These are phyloP conservation scores for Lypha dubia DNA, from an alignment of 2,888 invertebrate genomes.

Conservation along the genomic window DNA sequence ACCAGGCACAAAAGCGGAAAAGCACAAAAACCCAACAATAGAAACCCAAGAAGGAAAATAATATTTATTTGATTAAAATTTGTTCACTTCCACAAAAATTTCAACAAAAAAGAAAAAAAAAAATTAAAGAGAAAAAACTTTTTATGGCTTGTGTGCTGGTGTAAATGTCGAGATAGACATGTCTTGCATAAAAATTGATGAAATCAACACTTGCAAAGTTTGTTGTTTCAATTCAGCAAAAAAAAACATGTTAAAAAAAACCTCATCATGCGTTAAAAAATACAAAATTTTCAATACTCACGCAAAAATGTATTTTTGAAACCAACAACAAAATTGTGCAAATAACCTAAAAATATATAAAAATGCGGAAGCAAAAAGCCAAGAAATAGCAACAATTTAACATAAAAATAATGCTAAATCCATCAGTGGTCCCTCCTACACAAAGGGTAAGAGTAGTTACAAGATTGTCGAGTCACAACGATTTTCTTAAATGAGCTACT, in stretches of 20 bases:
- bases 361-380: slow-evolving; percentile 12
- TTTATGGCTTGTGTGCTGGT: slow-evolving; percentile 47
- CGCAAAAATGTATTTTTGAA: slow-evolving; percentile 1
- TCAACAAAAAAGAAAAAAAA: slow-evolving; percentile 23
- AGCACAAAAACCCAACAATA: slow-evolving; percentile 15
- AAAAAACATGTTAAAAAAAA: slow-evolving; percentile 37
- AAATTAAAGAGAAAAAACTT: too few species aligned
- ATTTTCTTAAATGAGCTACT: background rate
- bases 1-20: slow-evolving; percentile 7
- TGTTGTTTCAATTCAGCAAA: slow-evolving; percentile 64
- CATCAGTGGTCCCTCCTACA: background rate
- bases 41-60: background rate
- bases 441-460: background rate
- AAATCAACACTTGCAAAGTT: slow-evolving; percentile 72
- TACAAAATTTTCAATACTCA: slow-evolving; percentile 19
- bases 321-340: slow-evolving; percentile 40
- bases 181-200: slow-evolving; percentile 72
- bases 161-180: slow-evolving; percentile 49
- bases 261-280: slow-evolving; percentile 56
- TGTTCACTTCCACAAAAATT: slow-evolving; percentile 50
- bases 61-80: slow-evolving; percentile 66
- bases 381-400: slow-evolving; percentile 7
- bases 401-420: background rate
- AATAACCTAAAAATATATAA: slow-evolving; percentile 54
- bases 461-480: background rate